These are phyloP conservation scores for Microctenopoma stevenorrisi DNA, from an alignment of 2,797 vertebrate genomes.

Conservation along the genomic window DNA sequence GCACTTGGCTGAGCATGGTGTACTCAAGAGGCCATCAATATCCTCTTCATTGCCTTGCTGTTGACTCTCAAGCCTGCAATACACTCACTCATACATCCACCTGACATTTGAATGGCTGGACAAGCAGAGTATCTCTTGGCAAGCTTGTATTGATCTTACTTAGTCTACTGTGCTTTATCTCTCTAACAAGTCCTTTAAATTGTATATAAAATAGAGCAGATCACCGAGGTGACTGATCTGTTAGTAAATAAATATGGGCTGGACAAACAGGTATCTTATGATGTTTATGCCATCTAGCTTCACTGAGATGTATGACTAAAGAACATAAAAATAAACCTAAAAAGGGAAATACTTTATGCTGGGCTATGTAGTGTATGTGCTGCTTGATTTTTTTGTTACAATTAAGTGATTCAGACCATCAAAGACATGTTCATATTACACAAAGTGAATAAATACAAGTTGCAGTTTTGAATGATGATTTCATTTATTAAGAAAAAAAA, in stretches of 20 bases:
- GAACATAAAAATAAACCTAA: slow-evolving; percentile 16
- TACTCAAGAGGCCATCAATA: slow-evolving; percentile 68
- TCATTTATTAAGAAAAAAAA: too few species aligned
- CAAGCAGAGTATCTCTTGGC: slow-evolving; percentile 1
- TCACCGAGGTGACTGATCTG: slow-evolving; percentile 12
- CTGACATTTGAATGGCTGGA: slow-evolving; percentile 22
- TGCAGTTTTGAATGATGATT: too few species aligned
- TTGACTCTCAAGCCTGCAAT: slow-evolving; percentile 47
- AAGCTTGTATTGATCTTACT: slow-evolving; percentile 24
- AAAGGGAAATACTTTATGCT: slow-evolving; percentile 12
- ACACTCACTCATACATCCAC: slow-evolving; percentile 17
- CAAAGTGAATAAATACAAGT: too few species aligned
- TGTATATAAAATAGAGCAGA: not conserved
- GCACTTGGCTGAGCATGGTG: slow-evolving; percentile 61
- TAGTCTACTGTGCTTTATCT: not conserved
- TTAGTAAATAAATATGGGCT: slow-evolving; percentile 3
- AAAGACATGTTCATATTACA: too few species aligned
- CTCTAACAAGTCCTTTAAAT: slow-evolving; percentile 2
- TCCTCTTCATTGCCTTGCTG: slow-evolving; percentile 55
- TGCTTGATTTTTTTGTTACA: too few species aligned
- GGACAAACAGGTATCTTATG: not conserved
- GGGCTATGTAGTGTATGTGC: too few species aligned
- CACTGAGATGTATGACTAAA: slow-evolving; percentile 9
- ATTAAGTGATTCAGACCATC: too few species aligned
- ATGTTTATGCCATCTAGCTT: slow-evolving; percentile 7